Evolutionary conservation across 2,888 invertebrate genomes (phyloP).

Genomic region (Rotaria sp.): DNA sequence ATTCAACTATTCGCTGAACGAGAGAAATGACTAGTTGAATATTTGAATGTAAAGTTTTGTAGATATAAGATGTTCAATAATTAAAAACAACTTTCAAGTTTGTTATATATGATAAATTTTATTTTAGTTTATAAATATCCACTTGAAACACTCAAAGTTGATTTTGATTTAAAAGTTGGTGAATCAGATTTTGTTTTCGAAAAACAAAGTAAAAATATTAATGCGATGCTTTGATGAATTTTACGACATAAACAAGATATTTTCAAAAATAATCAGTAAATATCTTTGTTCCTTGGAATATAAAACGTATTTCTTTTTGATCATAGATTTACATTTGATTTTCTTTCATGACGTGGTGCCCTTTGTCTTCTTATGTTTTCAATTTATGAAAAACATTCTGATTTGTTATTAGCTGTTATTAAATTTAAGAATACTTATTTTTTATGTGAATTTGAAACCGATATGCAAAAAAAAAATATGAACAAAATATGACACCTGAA

Average conservation of each 20-base stretch:
- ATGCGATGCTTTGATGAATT: not conserved
- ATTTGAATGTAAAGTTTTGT: too few relatives aligned
- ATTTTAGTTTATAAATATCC: not conserved
- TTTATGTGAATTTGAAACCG: constrained; percentile 65
- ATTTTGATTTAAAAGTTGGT: not conserved
- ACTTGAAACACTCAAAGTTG: not conserved
- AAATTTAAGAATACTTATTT: constrained; percentile 64
- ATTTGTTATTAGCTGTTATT: constrained; percentile 67
- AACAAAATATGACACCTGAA: constrained; percentile 54
- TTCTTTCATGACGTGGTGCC: constrained; percentile 68
- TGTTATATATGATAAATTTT: not conserved
- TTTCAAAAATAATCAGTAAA: not conserved
- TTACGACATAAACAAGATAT: not conserved
- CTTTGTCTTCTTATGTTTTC: constrained; percentile 65
- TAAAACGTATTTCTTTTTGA: too few relatives aligned
- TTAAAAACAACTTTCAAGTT: too few relatives aligned
- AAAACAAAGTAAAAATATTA: not conserved
- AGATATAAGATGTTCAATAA: too few relatives aligned
- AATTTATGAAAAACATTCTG: constrained; percentile 65
- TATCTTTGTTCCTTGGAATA: not conserved
- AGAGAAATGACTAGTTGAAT: too few relatives aligned
- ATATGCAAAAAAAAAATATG: constrained; percentile 48
- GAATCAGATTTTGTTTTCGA: not conserved
- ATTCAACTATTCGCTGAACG: too few relatives aligned
- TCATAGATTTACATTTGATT: constrained; percentile 50